Conservation (phyloP, 2,113 vertebrate genomes). For the Ariopsis seemanni region DNA sequence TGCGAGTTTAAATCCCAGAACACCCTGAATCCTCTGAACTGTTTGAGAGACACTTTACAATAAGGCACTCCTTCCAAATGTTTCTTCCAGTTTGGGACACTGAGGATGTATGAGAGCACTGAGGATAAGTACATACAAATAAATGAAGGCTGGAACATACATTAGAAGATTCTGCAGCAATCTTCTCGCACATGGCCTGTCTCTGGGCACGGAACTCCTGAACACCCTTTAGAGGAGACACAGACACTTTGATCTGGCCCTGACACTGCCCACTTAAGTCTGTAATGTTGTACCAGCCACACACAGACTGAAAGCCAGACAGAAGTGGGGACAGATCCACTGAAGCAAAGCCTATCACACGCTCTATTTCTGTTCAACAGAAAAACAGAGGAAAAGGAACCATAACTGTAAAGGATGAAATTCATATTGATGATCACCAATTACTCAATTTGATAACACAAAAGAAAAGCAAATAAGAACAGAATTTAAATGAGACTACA, state of each 20-base stretch:
- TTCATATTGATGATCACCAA: not conserved
- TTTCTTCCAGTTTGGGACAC: not conserved
- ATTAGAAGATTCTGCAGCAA: conserved; percentile 56
- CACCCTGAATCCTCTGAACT: not conserved
- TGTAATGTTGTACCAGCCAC: conserved; percentile 95
- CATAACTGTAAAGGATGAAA: not conserved
- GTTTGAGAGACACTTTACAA: not conserved
- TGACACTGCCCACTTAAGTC: conserved; percentile 91
- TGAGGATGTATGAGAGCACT: not conserved
- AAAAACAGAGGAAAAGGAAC: conserved; percentile 1
- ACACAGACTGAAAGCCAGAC: conserved; percentile 87
- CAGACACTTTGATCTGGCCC: conserved; percentile 91
- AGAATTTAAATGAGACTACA: not conserved
- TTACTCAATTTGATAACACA: not conserved
- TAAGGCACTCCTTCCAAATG: not conserved
- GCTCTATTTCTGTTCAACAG: conserved; percentile 78
- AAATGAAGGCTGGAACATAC: conserved; percentile 22
- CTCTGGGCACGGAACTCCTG: conserved; percentile 74
- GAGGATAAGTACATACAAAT: not conserved
- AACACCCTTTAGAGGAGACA: conserved; percentile 82
- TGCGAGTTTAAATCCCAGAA: not conserved
- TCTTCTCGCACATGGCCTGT: conserved; percentile 63
- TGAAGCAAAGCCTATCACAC: conserved; percentile 89
- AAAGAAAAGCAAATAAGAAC: not conserved
- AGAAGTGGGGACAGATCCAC: conserved; percentile 93